Evolutionary conservation across 2,888 invertebrate genomes (phyloP), one percentile per base, ranked within the genome.

Genomic region (Cepaea hortensis): DNA sequence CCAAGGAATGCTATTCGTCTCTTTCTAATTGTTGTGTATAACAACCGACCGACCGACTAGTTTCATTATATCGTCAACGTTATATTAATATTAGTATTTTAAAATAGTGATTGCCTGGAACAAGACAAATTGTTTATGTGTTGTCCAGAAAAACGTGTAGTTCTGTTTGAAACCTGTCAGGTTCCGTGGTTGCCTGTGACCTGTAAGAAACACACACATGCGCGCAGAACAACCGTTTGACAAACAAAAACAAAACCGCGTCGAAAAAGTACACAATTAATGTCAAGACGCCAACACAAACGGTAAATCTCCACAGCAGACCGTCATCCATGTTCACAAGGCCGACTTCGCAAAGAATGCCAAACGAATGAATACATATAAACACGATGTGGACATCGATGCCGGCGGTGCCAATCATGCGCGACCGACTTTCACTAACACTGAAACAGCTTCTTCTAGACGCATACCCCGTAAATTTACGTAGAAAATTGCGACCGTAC

Each of bases 171-270:
- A 35, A 15, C 18, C 62, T 35, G 3, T 0, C 23, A 46, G 6
- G 61, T 11, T 62, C 5, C 11, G 15, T 9, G 35, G 20, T 15
- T 23, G 55, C 61, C 13, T 35, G 20, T n/a, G n/a, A 7, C 13
- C 62, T 23, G 11, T 18, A n/a, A 15, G 13, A 15, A 65, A 23
- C 9, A 79, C 79, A 79, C 9, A 13, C 61, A 6, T n/a, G 4
- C 5, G 23, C 11, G 61, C 11, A 35, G 23, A 79, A 9, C 35
- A 79, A 5, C 0, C 79, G 61, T 1, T 35, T 79, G 3, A 79
- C 79, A 62, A 79, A 35, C 11, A 62, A 3, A 79, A 79, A 79
- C 7, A 79, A 46, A 62, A 79, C 13, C 18, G 79, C 79, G 35
- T 79, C 62, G 2, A 35, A 13, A 62, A 79, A 79, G 15, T 79